Percentiles rank a stretch among this genome's conserved stretches.
Evolutionary conservation across 2,888 invertebrate species (phyloP).

Genomic region (Seira sanloemensis): DNA sequence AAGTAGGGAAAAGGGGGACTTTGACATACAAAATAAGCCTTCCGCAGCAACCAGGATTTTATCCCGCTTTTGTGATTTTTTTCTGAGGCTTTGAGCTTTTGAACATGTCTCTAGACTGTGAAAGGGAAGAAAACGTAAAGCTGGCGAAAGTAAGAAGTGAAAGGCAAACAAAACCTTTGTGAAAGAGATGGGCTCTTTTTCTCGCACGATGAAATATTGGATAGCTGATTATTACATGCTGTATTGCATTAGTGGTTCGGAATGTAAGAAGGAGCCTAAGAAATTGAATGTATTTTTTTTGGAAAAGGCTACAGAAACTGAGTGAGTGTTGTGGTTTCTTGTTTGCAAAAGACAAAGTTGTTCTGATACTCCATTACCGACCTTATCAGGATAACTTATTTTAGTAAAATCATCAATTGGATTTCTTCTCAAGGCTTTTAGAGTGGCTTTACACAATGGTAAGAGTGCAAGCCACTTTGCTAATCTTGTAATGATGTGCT

Average conservation of each 20-base stretch:
- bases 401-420: no score
- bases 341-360: no score
- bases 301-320: no score
- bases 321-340: no score
- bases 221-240: slow-evolving; percentile 1
- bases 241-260: slow-evolving; percentile 37
- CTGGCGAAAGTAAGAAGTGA: background rate
- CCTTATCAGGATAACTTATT: no score
- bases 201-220: slow-evolving; percentile 14
- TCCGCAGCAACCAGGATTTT: slow-evolving; percentile 35
- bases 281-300: no score
- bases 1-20: background rate
- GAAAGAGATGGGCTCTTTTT: slow-evolving; percentile 15
- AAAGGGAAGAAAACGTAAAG: no score
- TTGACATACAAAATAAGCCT: background rate
- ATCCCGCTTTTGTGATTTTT: slow-evolving; percentile 30
- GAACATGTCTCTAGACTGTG: slow-evolving; percentile 1
- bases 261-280: slow-evolving; percentile 48
- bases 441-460: no score
- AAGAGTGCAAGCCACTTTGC: no score
- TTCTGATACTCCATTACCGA: no score
- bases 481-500: no score
- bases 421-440: no score
- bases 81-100: slow-evolving; percentile 22
- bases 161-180: background rate